Percentiles rank a stretch among this genome's conserved stretches.
Conservation (phyloP, 2,888 invertebrate genomes). For the Sesamia inferens region DNA sequence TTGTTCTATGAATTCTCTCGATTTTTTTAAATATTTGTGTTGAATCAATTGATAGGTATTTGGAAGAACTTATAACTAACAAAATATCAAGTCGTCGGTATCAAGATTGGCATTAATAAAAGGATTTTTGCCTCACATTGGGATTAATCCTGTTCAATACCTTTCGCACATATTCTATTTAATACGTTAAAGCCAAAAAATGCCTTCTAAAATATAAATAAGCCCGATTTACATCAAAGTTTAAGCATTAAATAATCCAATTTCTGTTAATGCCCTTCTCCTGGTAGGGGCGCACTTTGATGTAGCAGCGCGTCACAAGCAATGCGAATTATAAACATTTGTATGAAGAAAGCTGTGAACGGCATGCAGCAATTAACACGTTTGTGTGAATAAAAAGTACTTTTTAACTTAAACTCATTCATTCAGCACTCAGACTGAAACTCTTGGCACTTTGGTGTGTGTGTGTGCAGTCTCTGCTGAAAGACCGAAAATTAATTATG, state of each 20-base stretch:
- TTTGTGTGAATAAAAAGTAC: conserved; percentile 48
- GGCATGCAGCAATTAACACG: conserved; percentile 71
- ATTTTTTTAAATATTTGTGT: too few relatives aligned
- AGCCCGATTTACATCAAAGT: background rate
- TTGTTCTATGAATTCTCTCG: too few relatives aligned
- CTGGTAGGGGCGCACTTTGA: conserved; percentile 73
- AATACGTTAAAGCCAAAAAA: background rate
- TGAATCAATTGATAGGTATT: too few relatives aligned
- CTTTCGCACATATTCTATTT: too few relatives aligned
- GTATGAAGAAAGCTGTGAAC: conserved; percentile 71
- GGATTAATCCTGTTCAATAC: background rate
- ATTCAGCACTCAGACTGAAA: conserved; percentile 49
- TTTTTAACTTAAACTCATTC: conserved; percentile 29
- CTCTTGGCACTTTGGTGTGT: conserved; percentile 22
- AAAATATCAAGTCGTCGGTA: background rate
- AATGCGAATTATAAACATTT: conserved; percentile 80
- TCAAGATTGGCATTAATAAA: too few relatives aligned
- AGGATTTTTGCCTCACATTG: background rate
- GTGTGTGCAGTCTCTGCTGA: background rate
- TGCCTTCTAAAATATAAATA: background rate
- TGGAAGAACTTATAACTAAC: background rate
- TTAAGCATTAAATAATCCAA: conserved; percentile 9
- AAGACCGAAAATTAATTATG: conserved; percentile 31
- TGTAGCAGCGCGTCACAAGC: conserved; percentile 75
- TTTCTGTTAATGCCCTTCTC: conserved; percentile 4